Evolutionary conservation across 2,888 invertebrate species (phyloP).

Genomic region (Acanthococcus lagerstroemiae): DNA sequence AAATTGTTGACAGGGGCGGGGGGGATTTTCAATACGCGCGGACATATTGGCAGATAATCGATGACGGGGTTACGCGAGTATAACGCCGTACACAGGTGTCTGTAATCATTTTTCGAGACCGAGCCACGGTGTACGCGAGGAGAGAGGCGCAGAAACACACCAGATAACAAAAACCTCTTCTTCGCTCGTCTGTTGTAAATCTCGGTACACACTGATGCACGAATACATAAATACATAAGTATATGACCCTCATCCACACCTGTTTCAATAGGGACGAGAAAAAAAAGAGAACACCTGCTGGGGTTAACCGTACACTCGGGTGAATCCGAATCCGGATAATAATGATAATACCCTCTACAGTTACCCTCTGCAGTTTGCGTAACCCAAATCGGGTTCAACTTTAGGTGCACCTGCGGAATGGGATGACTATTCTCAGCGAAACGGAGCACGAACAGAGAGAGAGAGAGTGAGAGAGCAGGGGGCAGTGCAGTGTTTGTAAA

Average conservation of each 20-base stretch:
- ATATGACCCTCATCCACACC: conserved; percentile 10
- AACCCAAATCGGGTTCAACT: conserved; percentile 22
- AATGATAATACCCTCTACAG: conserved; percentile 19
- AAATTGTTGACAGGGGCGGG: too few species aligned
- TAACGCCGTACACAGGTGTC: not conserved
- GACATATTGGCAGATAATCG: not conserved
- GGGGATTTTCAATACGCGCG: too few species aligned
- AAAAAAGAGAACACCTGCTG: conserved; percentile 24
- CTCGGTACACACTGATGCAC: too few species aligned
- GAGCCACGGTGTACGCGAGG: not conserved
- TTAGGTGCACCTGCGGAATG: conserved; percentile 16
- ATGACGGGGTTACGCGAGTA: not conserved
- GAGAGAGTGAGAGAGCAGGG: too few species aligned
- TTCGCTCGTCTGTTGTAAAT: too few species aligned
- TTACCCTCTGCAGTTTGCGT: conserved; percentile 19
- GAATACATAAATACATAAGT: not conserved
- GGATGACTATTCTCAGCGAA: not conserved
- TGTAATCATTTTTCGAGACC: not conserved
- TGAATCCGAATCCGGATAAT: conserved; percentile 18
- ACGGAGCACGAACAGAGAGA: too few species aligned
- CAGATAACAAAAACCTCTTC: too few species aligned
- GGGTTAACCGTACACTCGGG: conserved; percentile 28
- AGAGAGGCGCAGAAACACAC: not conserved
- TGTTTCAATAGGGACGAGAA: conserved; percentile 20
- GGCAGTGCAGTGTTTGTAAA: too few species aligned